Evolutionary conservation across 2,113 vertebrate genomes (phyloP).

Genomic region (Mugil cephalus): DNA sequence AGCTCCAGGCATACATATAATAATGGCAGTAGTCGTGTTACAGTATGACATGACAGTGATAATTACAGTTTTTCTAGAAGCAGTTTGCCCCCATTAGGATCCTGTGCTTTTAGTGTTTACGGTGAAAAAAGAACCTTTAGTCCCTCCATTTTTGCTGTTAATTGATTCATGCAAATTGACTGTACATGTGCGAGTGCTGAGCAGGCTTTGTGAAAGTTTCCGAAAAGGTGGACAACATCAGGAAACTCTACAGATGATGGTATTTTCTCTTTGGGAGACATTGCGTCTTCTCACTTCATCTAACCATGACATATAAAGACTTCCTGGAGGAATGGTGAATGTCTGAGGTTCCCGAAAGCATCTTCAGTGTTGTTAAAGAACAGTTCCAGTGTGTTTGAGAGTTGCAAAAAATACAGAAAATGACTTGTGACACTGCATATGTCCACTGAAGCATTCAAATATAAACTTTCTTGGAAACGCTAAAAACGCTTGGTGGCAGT

Average conservation of each 20-base stretch:
- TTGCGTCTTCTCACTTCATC: neutral
- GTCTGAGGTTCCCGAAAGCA: slow-evolving; percentile 28
- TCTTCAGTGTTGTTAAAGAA: slow-evolving; percentile 1
- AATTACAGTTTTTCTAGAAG: neutral
- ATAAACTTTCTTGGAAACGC: neutral
- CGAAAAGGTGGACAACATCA: neutral
- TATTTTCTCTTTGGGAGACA: slow-evolving; percentile 43
- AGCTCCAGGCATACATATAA: slow-evolving; percentile 24
- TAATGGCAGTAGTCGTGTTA: slow-evolving; percentile 37
- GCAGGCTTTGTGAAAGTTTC: neutral
- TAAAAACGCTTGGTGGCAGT: neutral
- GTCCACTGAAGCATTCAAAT: neutral
- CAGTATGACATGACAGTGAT: slow-evolving; percentile 21
- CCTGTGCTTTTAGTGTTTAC: neutral
- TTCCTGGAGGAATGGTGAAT: slow-evolving; percentile 7
- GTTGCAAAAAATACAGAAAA: neutral
- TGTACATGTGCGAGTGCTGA: slow-evolving; percentile 12
- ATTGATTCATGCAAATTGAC: neutral
- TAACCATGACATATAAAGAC: neutral
- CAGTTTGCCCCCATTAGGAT: neutral
- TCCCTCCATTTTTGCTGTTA: slow-evolving; percentile 26
- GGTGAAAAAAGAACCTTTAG: neutral
- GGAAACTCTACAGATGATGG: neutral
- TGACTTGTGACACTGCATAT: neutral
- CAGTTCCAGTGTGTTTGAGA: slow-evolving; percentile 13